Base-by-base conservation (phyloP, 2,797 vertebrate genomes). In the Dallia pectoralis region DNA sequence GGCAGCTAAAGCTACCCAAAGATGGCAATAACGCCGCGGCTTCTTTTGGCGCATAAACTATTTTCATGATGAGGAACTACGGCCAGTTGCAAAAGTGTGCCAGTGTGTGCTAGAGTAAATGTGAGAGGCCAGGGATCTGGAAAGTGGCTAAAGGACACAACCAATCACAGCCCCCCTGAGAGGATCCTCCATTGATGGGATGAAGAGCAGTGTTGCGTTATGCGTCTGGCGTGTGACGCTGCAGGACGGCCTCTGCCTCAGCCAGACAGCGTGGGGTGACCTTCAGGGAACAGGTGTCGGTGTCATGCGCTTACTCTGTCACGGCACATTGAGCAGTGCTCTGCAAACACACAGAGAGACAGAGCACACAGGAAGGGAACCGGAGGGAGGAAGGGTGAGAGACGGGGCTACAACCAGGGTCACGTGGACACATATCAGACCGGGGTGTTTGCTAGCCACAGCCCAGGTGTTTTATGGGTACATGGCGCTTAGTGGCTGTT, bases 261-360 rank as follows among this genome's bases (percentile, higher is more conserved):
- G 59, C 47, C 74, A 71, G 69, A 44, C 68, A 66, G 76, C 74
- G 76, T 81, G 77, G 71, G 61, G 72, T 87, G 87, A 90, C 87
- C 89, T 91, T 90, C 81, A 72, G 80, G 85, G 88, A 90, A 86
- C 88, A 89, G 86, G 89, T 91, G 87, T 88, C 85, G 81, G 82
- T 88, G 85, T 87, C 84, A 86, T n/a, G 86, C 81, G 72, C 88
- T 90, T 87, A 90, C 86, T 84, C 80, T 76, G 88, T 87, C 87
- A 89, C 70, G 72, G 82, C 78, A 79, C 85, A 88, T 81, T 86
- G 84, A 89, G 81, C 87, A 87, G 79, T 73, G 74, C 78, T 75
- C 76, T 82, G 71, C 83, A 89, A 87, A 90, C 80, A 88, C 81
- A 68, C 81, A 25, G 5, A 47, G 36, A 18, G 48, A 73, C 63